Evolutionary conservation across 1,140 invertebrate genomes (phyloP).

Genomic region (Tribolium madens): DNA sequence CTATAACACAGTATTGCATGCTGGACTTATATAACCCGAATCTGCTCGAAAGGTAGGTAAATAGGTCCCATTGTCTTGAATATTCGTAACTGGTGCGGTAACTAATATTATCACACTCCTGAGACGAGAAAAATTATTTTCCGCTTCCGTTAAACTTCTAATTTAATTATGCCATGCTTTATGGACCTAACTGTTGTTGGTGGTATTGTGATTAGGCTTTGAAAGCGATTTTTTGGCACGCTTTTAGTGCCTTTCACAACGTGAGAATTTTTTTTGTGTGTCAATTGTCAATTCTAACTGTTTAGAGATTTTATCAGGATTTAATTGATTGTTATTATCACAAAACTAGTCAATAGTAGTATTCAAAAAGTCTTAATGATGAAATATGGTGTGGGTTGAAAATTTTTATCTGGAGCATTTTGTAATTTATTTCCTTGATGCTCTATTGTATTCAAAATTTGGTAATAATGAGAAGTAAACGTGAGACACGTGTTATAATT

Average conservation of each 20-base stretch:
- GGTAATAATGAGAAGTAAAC: no score
- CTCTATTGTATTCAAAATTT: no score
- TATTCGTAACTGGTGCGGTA: background rate
- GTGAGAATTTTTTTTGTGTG: background rate
- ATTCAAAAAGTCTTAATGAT: no score
- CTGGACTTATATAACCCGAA: slow-evolving; percentile 29
- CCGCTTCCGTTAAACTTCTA: no score
- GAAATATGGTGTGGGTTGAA: no score
- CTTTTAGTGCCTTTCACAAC: background rate
- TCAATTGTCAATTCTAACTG: background rate
- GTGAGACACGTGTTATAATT: no score
- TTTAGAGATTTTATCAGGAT: background rate
- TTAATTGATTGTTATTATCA: background rate
- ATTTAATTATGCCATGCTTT: no score
- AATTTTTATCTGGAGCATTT: background rate
- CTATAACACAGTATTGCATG: slow-evolving; percentile 34
- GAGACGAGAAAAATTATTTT: no score
- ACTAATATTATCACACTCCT: no score
- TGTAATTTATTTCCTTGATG: background rate
- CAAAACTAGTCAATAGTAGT: background rate
- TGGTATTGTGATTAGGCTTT: no score
- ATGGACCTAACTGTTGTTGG: no score
- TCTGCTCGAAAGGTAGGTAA: slow-evolving; percentile 11
- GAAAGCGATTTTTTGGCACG: no score
- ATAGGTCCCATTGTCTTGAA: slow-evolving; percentile 7